These are phyloP conservation scores for Marmota flaviventris DNA, from an alignment of 2,113 vertebrate species.

Conservation along the genomic window DNA sequence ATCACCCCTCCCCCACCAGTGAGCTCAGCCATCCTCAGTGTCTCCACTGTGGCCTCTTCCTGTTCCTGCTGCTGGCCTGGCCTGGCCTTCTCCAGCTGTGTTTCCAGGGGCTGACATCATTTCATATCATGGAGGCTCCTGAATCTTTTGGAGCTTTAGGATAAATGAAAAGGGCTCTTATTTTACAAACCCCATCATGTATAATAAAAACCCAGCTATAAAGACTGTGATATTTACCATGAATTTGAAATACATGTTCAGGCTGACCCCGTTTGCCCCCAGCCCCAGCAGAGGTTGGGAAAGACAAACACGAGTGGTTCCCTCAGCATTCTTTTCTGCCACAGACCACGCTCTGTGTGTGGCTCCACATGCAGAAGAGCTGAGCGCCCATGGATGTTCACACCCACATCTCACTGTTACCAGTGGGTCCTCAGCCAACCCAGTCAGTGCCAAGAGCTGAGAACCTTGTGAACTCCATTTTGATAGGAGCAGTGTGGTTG, in stretches of 20 bases:
- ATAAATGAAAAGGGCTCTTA: neutral
- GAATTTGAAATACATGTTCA: neutral
- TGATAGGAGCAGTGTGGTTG: neutral
- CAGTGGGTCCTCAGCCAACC: neutral
- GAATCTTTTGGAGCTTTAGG: neutral
- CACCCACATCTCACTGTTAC: neutral
- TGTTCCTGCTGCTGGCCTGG: neutral
- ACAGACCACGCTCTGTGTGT: accelerated
- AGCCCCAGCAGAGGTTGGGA: neutral
- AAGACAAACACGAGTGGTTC: neutral
- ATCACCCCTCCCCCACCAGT: no score
- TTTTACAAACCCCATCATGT: neutral
- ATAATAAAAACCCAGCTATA: neutral
- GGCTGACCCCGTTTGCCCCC: neutral
- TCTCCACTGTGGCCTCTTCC: no score
- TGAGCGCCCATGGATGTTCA: accelerated
- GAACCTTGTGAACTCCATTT: neutral
- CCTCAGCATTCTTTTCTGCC: neutral
- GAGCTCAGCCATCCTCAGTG: no score
- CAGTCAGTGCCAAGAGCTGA: neutral
- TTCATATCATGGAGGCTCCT: neutral
- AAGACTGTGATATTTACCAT: neutral
- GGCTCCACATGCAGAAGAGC: accelerated
- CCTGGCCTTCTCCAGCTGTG: neutral
- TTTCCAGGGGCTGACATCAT: accelerated